Evolutionary conservation across 2,113 vertebrate genomes (phyloP).

Genomic region (Pristiophorus japonicus): DNA sequence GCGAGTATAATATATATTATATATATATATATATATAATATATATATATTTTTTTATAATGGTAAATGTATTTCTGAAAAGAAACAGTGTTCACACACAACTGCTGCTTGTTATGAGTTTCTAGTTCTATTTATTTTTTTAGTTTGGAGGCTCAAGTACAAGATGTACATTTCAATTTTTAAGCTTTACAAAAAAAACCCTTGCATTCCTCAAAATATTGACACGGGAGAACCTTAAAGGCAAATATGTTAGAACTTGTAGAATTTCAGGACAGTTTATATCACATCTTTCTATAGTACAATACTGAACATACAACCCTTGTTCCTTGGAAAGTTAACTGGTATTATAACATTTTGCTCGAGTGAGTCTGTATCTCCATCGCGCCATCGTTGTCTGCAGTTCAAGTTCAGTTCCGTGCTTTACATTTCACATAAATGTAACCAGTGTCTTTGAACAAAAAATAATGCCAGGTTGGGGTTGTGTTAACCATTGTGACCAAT

Average conservation of each 20-base stretch:
- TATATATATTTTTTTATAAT: too few relatives aligned
- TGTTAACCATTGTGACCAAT: slow-evolving; percentile 30
- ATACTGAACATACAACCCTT: slow-evolving; percentile 35
- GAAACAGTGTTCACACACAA: neutral
- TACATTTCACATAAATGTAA: slow-evolving; percentile 16
- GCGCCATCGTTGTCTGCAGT: neutral
- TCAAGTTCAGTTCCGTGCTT: slow-evolving; percentile 20
- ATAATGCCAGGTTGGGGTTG: neutral
- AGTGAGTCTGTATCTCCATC: neutral
- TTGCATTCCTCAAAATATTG: slow-evolving; percentile 67
- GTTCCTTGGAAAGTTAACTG: neutral
- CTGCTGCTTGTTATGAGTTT: neutral
- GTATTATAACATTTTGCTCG: neutral
- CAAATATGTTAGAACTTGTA: slow-evolving; percentile 38
- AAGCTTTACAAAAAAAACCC: slow-evolving; percentile 69
- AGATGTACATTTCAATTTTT: slow-evolving; percentile 61
- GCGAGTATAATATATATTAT: too few relatives aligned
- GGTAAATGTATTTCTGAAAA: neutral
- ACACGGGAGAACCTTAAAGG: slow-evolving; percentile 58
- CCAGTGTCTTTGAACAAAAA: slow-evolving; percentile 20
- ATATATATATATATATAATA: too few relatives aligned
- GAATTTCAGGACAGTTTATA: slow-evolving; percentile 32
- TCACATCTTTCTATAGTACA: slow-evolving; percentile 31
- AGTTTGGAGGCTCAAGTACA: slow-evolving; percentile 64
- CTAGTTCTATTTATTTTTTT: slow-evolving; percentile 35